phyloP scores from a whole-genome alignment of 2,113 vertebrate genomes.

The Apteryx mantelli region DNA sequence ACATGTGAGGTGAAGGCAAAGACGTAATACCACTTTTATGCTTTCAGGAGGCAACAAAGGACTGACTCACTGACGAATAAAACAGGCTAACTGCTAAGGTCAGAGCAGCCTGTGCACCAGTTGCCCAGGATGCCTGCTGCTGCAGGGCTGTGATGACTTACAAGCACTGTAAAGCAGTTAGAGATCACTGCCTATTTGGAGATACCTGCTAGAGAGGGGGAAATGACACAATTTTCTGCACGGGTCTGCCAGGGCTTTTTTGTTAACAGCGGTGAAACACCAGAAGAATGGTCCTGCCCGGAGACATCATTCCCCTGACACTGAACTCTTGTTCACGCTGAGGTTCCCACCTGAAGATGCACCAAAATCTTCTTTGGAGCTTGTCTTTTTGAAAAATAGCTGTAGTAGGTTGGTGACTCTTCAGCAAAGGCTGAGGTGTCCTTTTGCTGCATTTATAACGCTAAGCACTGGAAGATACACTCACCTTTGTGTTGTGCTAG shows the following conservation, averaged over 20 bases:
- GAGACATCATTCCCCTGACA: neutral
- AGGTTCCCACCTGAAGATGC: neutral
- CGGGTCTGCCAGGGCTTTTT: neutral
- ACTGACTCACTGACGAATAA: neutral
- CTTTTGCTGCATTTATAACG: neutral
- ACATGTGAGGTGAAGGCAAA: neutral
- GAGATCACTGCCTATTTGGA: neutral
- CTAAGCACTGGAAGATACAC: neutral
- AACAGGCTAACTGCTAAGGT: neutral
- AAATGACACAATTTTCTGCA: neutral
- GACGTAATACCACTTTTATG: neutral
- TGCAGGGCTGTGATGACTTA: neutral
- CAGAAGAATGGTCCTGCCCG: neutral
- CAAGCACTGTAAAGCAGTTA: neutral
- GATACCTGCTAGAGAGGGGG: neutral
- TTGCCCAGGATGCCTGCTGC: neutral
- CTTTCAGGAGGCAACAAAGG: neutral
- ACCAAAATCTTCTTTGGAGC: neutral
- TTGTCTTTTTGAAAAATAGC: neutral
- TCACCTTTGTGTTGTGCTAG: neutral
- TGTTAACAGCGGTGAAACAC: too few relatives aligned
- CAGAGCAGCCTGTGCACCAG: neutral
- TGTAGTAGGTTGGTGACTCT: neutral
- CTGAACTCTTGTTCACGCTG: neutral
- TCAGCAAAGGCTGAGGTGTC: neutral